Evolutionary conservation across 2,797 vertebrate genomes (phyloP).

Genomic region (Sebastolobus alascanus): DNA sequence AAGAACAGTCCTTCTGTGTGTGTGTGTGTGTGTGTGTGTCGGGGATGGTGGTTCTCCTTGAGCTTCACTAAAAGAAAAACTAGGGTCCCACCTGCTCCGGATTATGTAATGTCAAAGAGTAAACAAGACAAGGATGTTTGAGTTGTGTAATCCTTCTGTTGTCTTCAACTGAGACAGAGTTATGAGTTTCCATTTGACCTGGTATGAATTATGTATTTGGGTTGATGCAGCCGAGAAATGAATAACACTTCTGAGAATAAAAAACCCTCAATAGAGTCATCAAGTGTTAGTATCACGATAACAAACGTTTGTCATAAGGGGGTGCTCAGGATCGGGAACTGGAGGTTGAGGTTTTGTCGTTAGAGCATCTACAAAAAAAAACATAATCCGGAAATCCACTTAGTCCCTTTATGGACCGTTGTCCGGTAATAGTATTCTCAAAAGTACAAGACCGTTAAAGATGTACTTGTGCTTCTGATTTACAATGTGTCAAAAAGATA

Average conservation of each 20-base stretch:
- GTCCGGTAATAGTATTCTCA: not conserved
- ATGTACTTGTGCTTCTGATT: not conserved
- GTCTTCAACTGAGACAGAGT: slow-evolving; percentile 22
- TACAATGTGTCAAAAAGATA: not conserved
- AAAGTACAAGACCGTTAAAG: not conserved
- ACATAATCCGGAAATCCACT: not conserved
- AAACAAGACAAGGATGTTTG: slow-evolving; percentile 36
- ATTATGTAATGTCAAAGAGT: slow-evolving; percentile 40
- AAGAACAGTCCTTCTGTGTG: not conserved
- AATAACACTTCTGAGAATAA: slow-evolving; percentile 43
- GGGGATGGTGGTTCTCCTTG: slow-evolving; percentile 1
- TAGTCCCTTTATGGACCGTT: not conserved
- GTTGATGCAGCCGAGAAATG: not conserved
- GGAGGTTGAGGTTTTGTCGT: not conserved
- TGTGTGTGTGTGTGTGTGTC: not conserved
- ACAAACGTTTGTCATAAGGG: slow-evolving; percentile 5
- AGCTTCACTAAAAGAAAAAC: slow-evolving; percentile 31
- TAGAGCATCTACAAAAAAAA: not conserved
- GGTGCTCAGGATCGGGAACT: not conserved
- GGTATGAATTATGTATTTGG: slow-evolving; percentile 26
- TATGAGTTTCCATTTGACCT: slow-evolving; percentile 37
- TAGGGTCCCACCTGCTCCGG: slow-evolving; percentile 25
- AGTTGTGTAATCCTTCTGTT: slow-evolving; percentile 45
- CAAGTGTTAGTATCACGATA: slow-evolving; percentile 1
- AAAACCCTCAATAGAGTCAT: slow-evolving; percentile 24